Evolutionary conservation across 2,113 vertebrate genomes (phyloP).

Genomic region (Anas platyrhynchos): DNA sequence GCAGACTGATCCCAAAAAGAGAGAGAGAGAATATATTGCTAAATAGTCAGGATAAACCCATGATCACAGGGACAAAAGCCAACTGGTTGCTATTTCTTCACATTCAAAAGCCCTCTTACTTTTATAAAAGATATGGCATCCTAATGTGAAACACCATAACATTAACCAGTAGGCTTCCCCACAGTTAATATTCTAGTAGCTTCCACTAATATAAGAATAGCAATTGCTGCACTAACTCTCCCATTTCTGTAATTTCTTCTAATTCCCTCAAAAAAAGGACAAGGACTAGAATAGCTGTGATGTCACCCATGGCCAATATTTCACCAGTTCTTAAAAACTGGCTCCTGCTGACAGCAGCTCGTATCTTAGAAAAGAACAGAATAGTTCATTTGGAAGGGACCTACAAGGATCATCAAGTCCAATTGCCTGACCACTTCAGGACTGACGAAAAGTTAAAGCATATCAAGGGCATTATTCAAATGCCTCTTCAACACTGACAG

Average conservation of each 20-base stretch:
- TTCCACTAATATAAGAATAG: not conserved
- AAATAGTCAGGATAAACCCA: constrained; percentile 60
- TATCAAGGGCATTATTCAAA: not conserved
- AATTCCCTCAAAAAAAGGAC: not conserved
- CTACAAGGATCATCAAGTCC: not conserved
- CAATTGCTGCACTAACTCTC: not conserved
- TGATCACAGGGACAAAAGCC: constrained; percentile 49
- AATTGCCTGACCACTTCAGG: not conserved
- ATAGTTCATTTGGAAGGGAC: not conserved
- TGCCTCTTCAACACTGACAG: not conserved
- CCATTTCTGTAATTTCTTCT: not conserved
- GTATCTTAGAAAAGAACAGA: not conserved
- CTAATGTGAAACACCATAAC: not conserved
- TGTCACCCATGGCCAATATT: not conserved
- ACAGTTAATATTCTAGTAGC: not conserved
- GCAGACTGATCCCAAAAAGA: constrained; percentile 85
- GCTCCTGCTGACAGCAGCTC: not conserved
- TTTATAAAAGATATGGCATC: not conserved
- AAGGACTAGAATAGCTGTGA: not conserved
- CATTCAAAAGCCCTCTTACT: not conserved
- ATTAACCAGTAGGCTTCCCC: constrained; percentile 33
- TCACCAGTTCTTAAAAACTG: not conserved
- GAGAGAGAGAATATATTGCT: constrained; percentile 59
- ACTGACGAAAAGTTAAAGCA: not conserved
- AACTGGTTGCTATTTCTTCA: constrained; percentile 39